phyloP scores from a whole-genome alignment of 2,113 vertebrate species.

The Dicentrarchus labrax region DNA sequence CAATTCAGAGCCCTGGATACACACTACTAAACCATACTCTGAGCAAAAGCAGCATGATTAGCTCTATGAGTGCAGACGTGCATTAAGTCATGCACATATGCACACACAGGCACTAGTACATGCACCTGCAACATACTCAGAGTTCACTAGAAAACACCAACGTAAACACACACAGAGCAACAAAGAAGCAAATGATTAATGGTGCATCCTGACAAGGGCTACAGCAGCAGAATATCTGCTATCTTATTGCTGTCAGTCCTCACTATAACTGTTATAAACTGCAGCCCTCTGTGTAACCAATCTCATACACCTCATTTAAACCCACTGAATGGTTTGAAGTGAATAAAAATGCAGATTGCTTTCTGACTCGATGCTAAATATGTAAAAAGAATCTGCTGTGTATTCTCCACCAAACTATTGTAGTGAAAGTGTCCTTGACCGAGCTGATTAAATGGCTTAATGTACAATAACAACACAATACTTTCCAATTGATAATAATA shows the following conservation, averaged over 20 bases:
- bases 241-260: neutral
- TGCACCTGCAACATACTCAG: constrained; percentile 1
- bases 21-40: constrained; percentile 12
- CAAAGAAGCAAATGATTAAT: constrained; percentile 14
- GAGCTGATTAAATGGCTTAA: neutral
- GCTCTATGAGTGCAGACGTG: neutral
- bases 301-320: neutral
- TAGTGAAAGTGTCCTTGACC: constrained; percentile 3
- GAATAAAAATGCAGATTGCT: constrained; percentile 15
- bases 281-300: neutral
- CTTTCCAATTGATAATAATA: neutral
- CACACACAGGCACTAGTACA: constrained; percentile 3
- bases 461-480: neutral
- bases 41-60: constrained; percentile 21
- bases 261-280: constrained; percentile 9
- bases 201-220: constrained; percentile 1
- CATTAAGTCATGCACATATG: constrained; percentile 12
- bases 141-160: constrained; percentile 6
- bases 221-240: constrained; percentile 12
- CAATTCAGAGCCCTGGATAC: constrained; percentile 11
- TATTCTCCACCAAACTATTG: neutral
- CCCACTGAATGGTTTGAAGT: neutral
- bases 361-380: constrained; percentile 3
- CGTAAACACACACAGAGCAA: constrained; percentile 1
- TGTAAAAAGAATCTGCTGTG: neutral